These are phyloP conservation scores for Fistularia commersonii DNA, from an alignment of 2,797 vertebrate genomes.

Conservation along the genomic window DNA sequence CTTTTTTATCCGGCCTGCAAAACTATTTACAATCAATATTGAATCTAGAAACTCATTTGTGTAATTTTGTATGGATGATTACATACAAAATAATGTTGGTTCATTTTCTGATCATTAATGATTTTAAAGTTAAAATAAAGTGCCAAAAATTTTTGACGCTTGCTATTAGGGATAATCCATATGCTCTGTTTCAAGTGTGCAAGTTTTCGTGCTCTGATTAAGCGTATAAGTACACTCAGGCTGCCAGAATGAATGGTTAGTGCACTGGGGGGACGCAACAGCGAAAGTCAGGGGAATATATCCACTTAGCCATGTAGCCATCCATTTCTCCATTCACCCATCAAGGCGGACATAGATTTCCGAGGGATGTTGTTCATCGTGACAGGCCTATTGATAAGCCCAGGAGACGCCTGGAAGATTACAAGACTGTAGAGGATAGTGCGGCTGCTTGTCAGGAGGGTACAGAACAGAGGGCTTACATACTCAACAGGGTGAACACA, in stretches of 20 bases:
- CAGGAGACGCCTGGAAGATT: constrained; percentile 30
- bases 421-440: constrained; percentile 37
- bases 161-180: too few species aligned
- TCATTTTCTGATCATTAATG: too few species aligned
- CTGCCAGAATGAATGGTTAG: constrained; percentile 36
- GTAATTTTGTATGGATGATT: too few species aligned
- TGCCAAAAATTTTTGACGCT: too few species aligned
- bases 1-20: too few species aligned
- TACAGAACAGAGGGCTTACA: constrained; percentile 18
- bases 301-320: constrained; percentile 37
- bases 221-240: too few species aligned
- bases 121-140: too few species aligned
- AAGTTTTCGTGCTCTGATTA: too few species aligned
- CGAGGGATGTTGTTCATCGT: constrained; percentile 37
- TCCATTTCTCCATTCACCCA: constrained; percentile 32
- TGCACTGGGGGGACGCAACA: constrained; percentile 10
- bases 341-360: constrained; percentile 22
- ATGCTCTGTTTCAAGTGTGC: too few species aligned
- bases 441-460: constrained; percentile 41
- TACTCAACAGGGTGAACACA: constrained; percentile 24
- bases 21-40: too few species aligned
- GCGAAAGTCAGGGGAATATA: constrained; percentile 22
- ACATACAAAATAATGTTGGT: too few species aligned
- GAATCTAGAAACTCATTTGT: too few species aligned
- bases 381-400: constrained; percentile 56